Evolutionary conservation across 2,113 vertebrate genomes (phyloP), one percentile per base, ranked within the genome.

Genomic region (Zapornia atra): DNA sequence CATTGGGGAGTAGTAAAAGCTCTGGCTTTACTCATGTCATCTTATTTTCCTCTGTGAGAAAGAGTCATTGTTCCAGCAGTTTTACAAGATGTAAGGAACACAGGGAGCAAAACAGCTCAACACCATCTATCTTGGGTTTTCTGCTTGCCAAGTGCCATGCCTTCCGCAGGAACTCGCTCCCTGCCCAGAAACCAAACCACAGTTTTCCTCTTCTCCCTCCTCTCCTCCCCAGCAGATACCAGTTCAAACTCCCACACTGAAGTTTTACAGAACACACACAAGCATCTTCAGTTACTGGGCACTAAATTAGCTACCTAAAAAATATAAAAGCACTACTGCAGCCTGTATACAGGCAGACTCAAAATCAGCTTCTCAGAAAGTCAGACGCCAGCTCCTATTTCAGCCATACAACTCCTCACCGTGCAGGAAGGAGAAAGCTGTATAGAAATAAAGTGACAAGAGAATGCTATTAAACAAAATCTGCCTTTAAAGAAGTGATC

Each of bases 401-500:
- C 57, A 85, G 82, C n/a, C 7, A 0, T 48, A 42, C 48, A 84
- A 76, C 26, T 51, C 75, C 46, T 86, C 2, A 0, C 88, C 36
- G 2, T 22, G 28, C 34, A 80, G 34, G 17, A 87, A 61, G 48
- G 64, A 68, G 53, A 90, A 95, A 88, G 78, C 40, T 15, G 68
- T 77, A 80, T 42, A 88, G 82, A 94, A 91, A 75, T 25, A 60
- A 75, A 86, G 48, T 20, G 0, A 94, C 66, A 69, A 82, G 44
- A 59, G n/a, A 88, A 85, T 17, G 71, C 79, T 86, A 88, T 76
- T 90, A 77, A 72, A 78, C 28, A 82, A 92, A 92, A 77, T 34
- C 44, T 95, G 90, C 79, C 71, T 80, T 83, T 80, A 50, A 73
- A 86, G 69, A 86, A 88, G 61, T 17, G 8, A 80, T 40, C 40